A percentile compares a stretch with the other conserved stretches of the same genome.
These are phyloP conservation scores for Eupeodes latifasciatus DNA, from an alignment of 2,888 invertebrate genomes.

Conservation along the genomic window DNA sequence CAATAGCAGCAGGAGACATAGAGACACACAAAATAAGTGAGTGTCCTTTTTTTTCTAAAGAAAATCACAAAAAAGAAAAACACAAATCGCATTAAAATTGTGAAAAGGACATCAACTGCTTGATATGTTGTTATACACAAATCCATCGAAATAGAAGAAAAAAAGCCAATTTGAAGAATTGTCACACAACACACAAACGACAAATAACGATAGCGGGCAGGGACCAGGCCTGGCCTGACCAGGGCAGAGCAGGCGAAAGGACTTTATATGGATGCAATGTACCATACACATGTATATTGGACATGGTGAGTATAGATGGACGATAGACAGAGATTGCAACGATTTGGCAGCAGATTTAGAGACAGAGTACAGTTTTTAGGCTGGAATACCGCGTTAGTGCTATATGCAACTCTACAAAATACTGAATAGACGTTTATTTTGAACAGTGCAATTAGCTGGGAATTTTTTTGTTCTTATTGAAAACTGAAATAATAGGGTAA, in stretches of 20 bases:
- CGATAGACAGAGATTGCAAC: slow-evolving; percentile 68
- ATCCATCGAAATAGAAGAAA: slow-evolving; percentile 32
- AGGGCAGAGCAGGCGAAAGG: background rate
- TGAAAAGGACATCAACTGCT: slow-evolving; percentile 54
- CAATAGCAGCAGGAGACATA: slow-evolving; percentile 52
- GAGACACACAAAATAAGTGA: background rate
- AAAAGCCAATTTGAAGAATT: slow-evolving; percentile 75
- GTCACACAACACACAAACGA: slow-evolving; percentile 74
- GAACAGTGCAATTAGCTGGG: slow-evolving; percentile 69
- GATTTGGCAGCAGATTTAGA: slow-evolving; percentile 75
- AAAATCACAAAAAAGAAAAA: slow-evolving; percentile 44
- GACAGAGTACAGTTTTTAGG: slow-evolving; percentile 42
- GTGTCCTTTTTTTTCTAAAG: slow-evolving; percentile 48
- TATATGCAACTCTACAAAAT: slow-evolving; percentile 4
- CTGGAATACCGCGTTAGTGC: slow-evolving; percentile 7
- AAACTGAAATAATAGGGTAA: slow-evolving; percentile 44
- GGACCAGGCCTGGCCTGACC: background rate
- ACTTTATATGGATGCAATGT: background rate
- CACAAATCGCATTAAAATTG: slow-evolving; percentile 70
- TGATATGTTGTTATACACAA: slow-evolving; percentile 14
- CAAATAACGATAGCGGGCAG: background rate
- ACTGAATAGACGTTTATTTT: slow-evolving; percentile 50
- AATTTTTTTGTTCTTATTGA: slow-evolving; percentile 21
- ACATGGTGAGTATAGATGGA: slow-evolving; percentile 57
- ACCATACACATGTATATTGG: slow-evolving; percentile 22